Conservation (phyloP, 2,888 invertebrate genomes). For the Busseola fusca region DNA sequence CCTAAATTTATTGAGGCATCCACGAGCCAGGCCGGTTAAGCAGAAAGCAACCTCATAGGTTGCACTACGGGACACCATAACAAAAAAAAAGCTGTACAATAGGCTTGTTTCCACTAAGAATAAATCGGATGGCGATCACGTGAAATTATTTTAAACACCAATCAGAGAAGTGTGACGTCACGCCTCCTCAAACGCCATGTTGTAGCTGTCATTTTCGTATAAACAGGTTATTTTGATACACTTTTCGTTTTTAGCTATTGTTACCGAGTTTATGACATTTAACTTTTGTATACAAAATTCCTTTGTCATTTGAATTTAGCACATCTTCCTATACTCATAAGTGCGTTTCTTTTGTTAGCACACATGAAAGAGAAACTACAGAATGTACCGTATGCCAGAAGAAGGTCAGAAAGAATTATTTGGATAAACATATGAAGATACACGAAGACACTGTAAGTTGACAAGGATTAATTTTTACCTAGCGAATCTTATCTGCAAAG, state of each 20-base stretch:
- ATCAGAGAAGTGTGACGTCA: no score
- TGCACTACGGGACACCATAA: no score
- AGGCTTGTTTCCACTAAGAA: no score
- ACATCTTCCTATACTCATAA: not conserved
- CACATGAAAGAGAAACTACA: constrained; percentile 28
- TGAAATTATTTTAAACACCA: no score
- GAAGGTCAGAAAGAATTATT: constrained; percentile 35
- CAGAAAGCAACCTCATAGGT: no score
- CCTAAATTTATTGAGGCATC: no score
- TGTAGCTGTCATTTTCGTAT: no score
- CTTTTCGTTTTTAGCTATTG: not conserved
- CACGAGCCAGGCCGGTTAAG: no score
- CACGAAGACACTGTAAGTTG: constrained; percentile 26
- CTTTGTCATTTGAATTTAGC: not conserved
- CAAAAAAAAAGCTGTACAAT: no score
- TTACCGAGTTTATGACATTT: not conserved
- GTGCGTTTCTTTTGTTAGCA: not conserved
- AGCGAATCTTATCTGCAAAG: not conserved
- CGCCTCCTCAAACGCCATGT: no score
- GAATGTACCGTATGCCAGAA: constrained; percentile 32
- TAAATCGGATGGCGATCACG: no score
- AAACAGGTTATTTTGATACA: no score
- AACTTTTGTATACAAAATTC: not conserved
- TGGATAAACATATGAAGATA: constrained; percentile 19
- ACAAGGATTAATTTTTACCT: not conserved